phyloP scores from a whole-genome alignment of 2,888 invertebrate genomes.

The Himalopsyche tibetana region DNA sequence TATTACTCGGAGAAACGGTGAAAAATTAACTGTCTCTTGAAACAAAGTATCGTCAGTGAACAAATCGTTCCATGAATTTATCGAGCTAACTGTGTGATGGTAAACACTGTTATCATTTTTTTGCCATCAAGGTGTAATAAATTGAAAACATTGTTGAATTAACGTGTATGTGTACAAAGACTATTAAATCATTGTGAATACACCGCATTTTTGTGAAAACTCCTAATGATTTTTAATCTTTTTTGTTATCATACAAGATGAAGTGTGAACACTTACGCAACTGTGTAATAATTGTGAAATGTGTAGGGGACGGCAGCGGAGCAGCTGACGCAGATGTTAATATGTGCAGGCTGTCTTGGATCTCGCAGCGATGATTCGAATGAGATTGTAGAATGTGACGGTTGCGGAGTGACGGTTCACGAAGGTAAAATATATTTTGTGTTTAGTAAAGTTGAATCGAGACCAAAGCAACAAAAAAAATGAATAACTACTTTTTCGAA shows the following conservation, averaged over 20 bases:
- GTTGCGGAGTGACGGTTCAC: slow-evolving; percentile 96
- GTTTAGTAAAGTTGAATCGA: background rate
- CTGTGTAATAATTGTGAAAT: background rate
- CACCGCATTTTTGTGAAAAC: too few relatives aligned
- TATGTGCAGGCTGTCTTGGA: slow-evolving; percentile 95
- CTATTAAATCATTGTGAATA: too few relatives aligned
- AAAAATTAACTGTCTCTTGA: too few relatives aligned
- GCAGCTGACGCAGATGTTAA: slow-evolving; percentile 82
- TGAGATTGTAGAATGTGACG: slow-evolving; percentile 98
- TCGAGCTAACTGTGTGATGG: too few relatives aligned
- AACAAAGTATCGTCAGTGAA: too few relatives aligned
- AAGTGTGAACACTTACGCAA: background rate
- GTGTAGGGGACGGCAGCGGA: slow-evolving; percentile 69
- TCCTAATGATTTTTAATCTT: too few relatives aligned
- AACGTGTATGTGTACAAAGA: too few relatives aligned
- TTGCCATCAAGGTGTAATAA: too few relatives aligned
- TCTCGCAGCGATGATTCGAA: slow-evolving; percentile 95
- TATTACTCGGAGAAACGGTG: too few relatives aligned
- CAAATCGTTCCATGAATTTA: too few relatives aligned
- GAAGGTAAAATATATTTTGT: slow-evolving; percentile 80
- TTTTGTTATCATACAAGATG: background rate
- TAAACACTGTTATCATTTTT: too few relatives aligned
- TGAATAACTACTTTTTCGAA: background rate
- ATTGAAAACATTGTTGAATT: too few relatives aligned
- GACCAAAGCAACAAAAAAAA: background rate